A percentile compares a stretch with the other conserved stretches of the same genome.
These are phyloP conservation scores for Lasioglossum calceatum DNA, from an alignment of 2,888 invertebrate genomes.

Conservation along the genomic window DNA sequence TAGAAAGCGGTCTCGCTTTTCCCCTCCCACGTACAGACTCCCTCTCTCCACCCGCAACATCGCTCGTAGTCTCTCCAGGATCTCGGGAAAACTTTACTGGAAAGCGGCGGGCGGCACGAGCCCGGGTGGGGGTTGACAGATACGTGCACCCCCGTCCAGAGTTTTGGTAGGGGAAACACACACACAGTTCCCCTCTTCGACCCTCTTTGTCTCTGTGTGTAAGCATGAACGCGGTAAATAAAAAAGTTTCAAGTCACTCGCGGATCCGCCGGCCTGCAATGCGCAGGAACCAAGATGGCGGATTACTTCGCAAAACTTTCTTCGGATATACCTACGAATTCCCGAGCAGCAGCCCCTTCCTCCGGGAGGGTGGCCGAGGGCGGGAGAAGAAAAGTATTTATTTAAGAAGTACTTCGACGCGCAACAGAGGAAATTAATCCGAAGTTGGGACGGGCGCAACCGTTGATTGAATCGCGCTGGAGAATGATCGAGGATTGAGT, in stretches of 20 bases:
- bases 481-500: background rate
- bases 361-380: background rate
- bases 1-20: conserved; percentile 65
- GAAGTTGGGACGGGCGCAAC: background rate
- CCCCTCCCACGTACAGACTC: conserved; percentile 58
- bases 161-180: conserved; percentile 65
- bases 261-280: conserved; percentile 71
- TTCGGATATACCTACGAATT: conserved; percentile 61
- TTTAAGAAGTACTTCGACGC: conserved; percentile 21
- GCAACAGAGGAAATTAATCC: conserved; percentile 48
- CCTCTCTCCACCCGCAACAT: conserved; percentile 49
- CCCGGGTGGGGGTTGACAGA: conserved; percentile 59
- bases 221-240: conserved; percentile 73
- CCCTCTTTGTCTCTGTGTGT: conserved; percentile 61
- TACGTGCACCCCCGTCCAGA: conserved; percentile 64
- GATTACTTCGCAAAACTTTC: conserved; percentile 74
- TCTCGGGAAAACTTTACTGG: conserved; percentile 77
- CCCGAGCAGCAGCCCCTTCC: conserved; percentile 44
- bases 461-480: background rate
- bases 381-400: conserved; percentile 48
- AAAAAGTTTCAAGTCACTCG: conserved; percentile 76
- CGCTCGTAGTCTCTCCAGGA: conserved; percentile 70
- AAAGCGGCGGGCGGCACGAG: conserved; percentile 69
- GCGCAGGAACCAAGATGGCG: conserved; percentile 81
- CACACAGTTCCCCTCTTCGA: conserved; percentile 44